Evolutionary conservation across 1,140 invertebrate species (phyloP), one percentile per base, ranked within the genome.

Genomic region (Plodia interpunctella): DNA sequence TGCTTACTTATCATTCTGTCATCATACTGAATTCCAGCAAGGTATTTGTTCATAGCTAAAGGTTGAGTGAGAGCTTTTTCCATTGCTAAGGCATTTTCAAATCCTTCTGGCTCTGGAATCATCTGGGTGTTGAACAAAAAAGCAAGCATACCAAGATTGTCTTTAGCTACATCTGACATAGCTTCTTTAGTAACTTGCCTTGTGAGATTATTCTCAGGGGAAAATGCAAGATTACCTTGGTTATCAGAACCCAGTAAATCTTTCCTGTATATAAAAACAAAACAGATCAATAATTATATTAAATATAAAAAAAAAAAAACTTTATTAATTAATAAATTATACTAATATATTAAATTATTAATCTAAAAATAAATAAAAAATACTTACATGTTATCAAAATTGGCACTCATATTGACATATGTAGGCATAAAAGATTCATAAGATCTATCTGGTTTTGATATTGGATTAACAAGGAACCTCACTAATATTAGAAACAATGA

Each of bases 401-500:
- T 74, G 57, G 78, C 78, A 70, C 68, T 82, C 17, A 83, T 78
- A 62, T 89, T 87, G 63, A 87, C 82, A 56, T 80, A 86, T 55
- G 84, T 89, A 66, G 87, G 87, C 21, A 64, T 62, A 72, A 87
- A 89, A 35, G 77, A 68, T 67, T 70, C 65, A 67, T 89, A 89
- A n/a, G 64, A 60, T 54, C 72, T 60, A 58, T 72, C 78, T 32
- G 82, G 83, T 63, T 80, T 82, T 57, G 79, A 80, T 74, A 85
- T 75, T 21, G 90, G 90, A 55, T 91, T 87, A 0, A 93, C 91
- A 19, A 93, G 69, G 59, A 91, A 91, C 76, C 93, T 88, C 66
- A 94, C 90, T 17, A 94, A 66, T 35, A 96, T 94, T 60, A 97
- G 81, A 61, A 97, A 91, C 30, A 93, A 76, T 19, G 93, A 93